These are phyloP conservation scores for Acleris cristana DNA, from an alignment of 2,888 invertebrate species.

Conservation along the genomic window DNA sequence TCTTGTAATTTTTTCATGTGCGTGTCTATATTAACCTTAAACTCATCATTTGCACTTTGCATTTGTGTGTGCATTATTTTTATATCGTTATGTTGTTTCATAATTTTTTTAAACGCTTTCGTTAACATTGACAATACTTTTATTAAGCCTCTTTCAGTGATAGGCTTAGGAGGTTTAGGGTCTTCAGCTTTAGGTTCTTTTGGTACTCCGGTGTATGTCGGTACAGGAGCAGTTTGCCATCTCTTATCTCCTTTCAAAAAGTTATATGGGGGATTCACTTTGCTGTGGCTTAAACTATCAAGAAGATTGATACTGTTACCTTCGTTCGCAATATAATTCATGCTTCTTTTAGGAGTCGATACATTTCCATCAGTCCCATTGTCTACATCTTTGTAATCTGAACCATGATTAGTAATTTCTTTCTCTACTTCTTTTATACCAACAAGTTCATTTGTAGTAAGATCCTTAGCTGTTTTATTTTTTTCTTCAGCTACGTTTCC, in stretches of 20 bases:
- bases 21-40: conserved; percentile 52
- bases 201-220: conserved; percentile 57
- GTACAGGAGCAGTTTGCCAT: conserved; percentile 57
- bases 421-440: not conserved
- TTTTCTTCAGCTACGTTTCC: not conserved
- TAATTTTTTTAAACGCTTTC: conserved; percentile 72
- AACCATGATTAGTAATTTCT: not conserved
- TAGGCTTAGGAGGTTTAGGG: conserved; percentile 49
- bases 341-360: conserved; percentile 56
- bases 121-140: conserved; percentile 72
- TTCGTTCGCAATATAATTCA: conserved; percentile 52
- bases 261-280: conserved; percentile 40
- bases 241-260: conserved; percentile 52
- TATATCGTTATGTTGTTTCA: conserved; percentile 69
- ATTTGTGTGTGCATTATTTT: conserved; percentile 63
- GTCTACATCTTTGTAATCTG: conserved; percentile 12
- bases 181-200: conserved; percentile 47
- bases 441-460: conserved; percentile 17
- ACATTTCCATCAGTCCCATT: conserved; percentile 28
- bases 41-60: conserved; percentile 55
- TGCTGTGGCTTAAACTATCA: conserved; percentile 52
- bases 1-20: conserved; percentile 60
- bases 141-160: conserved; percentile 67
- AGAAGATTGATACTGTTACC: conserved; percentile 52
- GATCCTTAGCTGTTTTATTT: conserved; percentile 20